Percentiles rank a stretch among this genome's conserved stretches.
Conservation (phyloP, 2,888 invertebrate species). For the Parnassius orleans region DNA sequence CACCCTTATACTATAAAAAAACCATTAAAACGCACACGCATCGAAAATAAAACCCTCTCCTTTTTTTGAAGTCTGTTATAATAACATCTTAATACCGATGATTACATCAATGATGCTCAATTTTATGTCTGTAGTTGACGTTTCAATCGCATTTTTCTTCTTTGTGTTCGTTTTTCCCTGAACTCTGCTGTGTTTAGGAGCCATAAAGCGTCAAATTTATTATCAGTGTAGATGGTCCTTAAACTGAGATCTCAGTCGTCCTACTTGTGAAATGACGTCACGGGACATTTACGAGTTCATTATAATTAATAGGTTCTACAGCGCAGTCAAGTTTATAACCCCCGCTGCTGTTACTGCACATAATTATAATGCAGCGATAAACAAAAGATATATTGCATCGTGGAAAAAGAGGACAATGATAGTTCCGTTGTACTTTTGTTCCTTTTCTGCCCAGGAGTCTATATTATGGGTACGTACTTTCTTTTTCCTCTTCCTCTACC, state of each 20-base stretch:
- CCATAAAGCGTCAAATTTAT: conserved; percentile 17
- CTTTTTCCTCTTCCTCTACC: too few relatives aligned
- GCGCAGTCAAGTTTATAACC: conserved; percentile 36
- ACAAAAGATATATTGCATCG: background rate
- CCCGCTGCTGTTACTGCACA: conserved; percentile 33
- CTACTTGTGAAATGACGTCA: conserved; percentile 39
- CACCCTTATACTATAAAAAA: too few relatives aligned
- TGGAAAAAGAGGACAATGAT: too few relatives aligned
- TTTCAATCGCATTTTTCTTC: background rate
- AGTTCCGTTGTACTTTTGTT: too few relatives aligned
- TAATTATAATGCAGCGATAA: conserved; percentile 22
- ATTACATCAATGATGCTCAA: too few relatives aligned
- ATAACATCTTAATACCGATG: too few relatives aligned
- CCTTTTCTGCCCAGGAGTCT: too few relatives aligned
- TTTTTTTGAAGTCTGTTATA: too few relatives aligned
- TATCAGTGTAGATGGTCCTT: conserved; percentile 18
- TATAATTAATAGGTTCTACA: conserved; percentile 42
- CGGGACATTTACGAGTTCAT: conserved; percentile 40
- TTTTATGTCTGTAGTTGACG: too few relatives aligned
- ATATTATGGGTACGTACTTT: too few relatives aligned
- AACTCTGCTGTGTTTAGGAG: background rate
- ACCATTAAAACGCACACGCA: too few relatives aligned
- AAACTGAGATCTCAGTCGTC: conserved; percentile 24
- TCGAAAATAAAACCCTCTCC: too few relatives aligned
- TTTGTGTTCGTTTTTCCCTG: background rate